These are phyloP conservation scores for Lipophrys pholis DNA, from an alignment of 2,113 vertebrate genomes.

Conservation along the genomic window DNA sequence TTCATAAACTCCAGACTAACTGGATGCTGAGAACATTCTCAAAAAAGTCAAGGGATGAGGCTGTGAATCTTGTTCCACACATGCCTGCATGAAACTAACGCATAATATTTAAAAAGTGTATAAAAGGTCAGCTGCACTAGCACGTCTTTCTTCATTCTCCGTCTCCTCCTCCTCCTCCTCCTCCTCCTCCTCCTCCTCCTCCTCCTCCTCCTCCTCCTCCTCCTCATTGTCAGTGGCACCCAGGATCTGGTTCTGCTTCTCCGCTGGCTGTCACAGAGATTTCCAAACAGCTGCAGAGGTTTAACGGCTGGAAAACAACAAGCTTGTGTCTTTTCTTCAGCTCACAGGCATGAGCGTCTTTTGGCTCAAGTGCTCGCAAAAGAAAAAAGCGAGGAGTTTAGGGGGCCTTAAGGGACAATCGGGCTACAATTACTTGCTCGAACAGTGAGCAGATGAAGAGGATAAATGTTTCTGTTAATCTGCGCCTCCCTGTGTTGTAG, in stretches of 20 bases:
- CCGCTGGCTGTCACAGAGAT: conserved; percentile 60
- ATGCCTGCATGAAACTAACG: neutral
- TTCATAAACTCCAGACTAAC: conserved; percentile 13
- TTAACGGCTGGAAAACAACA: conserved; percentile 71
- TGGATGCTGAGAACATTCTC: conserved; percentile 21
- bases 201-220: neutral
- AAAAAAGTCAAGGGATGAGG: too few species aligned
- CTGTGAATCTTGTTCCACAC: conserved; percentile 3
- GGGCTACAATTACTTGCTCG: conserved; percentile 46
- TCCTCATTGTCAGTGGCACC: conserved; percentile 43
- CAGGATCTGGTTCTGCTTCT: conserved; percentile 65
- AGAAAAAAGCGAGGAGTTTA: conserved; percentile 32
- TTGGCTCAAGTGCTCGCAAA: conserved; percentile 28
- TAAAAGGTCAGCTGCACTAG: conserved; percentile 39
- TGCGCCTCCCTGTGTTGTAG: conserved; percentile 41
- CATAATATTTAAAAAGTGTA: conserved; percentile 14
- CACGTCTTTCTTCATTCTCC: conserved; percentile 15
- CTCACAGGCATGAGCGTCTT: conserved; percentile 36
- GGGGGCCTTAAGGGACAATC: conserved; percentile 40
- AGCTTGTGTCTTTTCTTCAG: conserved; percentile 50
- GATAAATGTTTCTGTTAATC: conserved; percentile 43
- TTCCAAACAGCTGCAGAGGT: conserved; percentile 71
- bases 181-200: conserved; percentile 19
- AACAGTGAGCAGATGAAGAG: conserved; percentile 40
- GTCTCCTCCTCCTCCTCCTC: neutral